Base-by-base conservation (phyloP, 2,113 vertebrate species). In the Alces alces region DNA sequence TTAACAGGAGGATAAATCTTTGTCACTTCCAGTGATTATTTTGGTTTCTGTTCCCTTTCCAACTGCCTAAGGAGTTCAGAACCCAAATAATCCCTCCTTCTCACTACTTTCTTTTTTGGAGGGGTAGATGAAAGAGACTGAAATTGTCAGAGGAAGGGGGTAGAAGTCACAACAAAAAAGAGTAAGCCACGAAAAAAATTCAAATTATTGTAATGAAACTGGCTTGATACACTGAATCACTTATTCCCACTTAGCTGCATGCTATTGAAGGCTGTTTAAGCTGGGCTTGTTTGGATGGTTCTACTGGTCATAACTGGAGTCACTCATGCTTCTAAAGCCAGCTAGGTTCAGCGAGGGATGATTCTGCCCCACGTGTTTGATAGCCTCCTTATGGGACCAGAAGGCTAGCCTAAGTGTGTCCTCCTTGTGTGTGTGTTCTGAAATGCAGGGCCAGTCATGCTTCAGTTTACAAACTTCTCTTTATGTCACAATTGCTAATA, bases 91-190 rank as follows among this genome's bases (percentile, higher is more conserved):
- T 89, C 83, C 66, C 57, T 95, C 89, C 23, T 80, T 96, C 89
- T 95, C 55, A 76, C 88, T 96, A 70, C 66, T 82, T 97, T 95
- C 89, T 89, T 86, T 96, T 95, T 89, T 73, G 36, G 19, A n/a
- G 61, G 76, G 91, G 89, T 97, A 86, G 79, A 61, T 84, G 94
- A 91, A 95, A 94, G 93, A 91, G 96, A 93, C 76, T 97, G 95
- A 94, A 95, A 93, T 90, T 64, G 39, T 52, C 13, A 16, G 7
- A 27, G 50, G 73, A 52, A 76, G 58, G 28, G 80, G 80, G 95
- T 86, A 96, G 82, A 84, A 97, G 86, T 64, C 91, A 96, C 91
- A 93, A 94, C 97, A 98, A 97, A 97, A 98, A 98, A 98, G 73
- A 97, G 95, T 94, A 98, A 96, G 97, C 96, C 96, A 93, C 92